Conservation (phyloP, 2,113 vertebrate genomes). For the Pardalotus punctatus region DNA sequence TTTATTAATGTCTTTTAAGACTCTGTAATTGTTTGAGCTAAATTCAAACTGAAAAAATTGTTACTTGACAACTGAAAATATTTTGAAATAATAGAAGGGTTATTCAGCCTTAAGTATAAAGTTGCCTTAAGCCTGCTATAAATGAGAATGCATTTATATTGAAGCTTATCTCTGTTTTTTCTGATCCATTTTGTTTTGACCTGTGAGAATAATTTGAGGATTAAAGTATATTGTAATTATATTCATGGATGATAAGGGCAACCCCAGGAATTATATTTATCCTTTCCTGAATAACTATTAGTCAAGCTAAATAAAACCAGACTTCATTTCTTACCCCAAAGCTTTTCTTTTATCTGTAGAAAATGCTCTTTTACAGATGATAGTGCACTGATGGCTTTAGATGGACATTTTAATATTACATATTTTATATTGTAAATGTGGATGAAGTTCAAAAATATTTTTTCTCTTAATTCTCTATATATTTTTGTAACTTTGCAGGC, state of each 20-base stretch:
- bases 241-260: neutral
- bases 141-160: neutral
- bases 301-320: neutral
- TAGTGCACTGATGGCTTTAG: neutral
- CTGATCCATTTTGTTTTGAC: neutral
- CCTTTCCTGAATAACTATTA: neutral
- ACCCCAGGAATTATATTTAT: neutral
- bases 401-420: neutral
- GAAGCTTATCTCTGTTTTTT: neutral
- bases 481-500: neutral
- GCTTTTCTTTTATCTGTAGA: neutral
- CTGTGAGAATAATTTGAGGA: neutral
- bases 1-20: neutral
- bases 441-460: neutral
- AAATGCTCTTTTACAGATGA: neutral
- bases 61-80: neutral
- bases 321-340: neutral
- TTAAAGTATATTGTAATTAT: neutral
- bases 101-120: neutral
- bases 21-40: neutral
- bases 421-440: neutral
- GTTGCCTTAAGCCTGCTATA: neutral
- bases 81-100: neutral
- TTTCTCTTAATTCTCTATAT: neutral
- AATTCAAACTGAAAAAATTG: neutral